phyloP scores from a whole-genome alignment of 2,797 vertebrate species.

The Trichosurus vulpecula region DNA sequence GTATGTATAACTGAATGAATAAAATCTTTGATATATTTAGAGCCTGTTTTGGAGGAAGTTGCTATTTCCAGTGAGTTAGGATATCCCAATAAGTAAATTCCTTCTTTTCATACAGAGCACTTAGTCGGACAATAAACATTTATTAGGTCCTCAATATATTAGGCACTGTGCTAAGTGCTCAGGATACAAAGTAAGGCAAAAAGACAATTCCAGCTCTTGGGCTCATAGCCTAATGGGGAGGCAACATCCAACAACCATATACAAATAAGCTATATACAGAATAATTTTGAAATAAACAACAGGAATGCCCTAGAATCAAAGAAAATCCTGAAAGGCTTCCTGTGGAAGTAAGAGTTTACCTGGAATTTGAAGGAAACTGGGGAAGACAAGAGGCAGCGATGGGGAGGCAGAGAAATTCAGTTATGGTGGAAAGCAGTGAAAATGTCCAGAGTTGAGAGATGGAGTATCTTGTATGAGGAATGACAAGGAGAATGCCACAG shows the following conservation, averaged over 20 bases:
- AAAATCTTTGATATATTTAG: constrained; percentile 63
- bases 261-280: not conserved
- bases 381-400: not conserved
- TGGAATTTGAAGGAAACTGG: not conserved
- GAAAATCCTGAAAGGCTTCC: not conserved
- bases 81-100: not conserved
- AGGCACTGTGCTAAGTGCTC: not conserved
- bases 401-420: not conserved
- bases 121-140: not conserved
- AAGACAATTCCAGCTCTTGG: not conserved
- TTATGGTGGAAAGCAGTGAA: not conserved
- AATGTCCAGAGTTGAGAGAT: not conserved
- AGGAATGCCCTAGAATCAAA: not conserved
- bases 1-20: constrained; percentile 29
- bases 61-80: not conserved
- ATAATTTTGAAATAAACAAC: not conserved
- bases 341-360: not conserved
- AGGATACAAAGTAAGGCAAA: not conserved
- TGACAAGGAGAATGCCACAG: not conserved
- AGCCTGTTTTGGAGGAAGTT: constrained; percentile 5
- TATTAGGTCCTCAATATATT: not conserved
- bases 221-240: not conserved
- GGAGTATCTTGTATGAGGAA: not conserved
- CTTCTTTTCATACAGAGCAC: not conserved
- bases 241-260: not conserved